Evolutionary conservation across 2,888 invertebrate genomes (phyloP).

Genomic region (Phrixothrix hirtus): DNA sequence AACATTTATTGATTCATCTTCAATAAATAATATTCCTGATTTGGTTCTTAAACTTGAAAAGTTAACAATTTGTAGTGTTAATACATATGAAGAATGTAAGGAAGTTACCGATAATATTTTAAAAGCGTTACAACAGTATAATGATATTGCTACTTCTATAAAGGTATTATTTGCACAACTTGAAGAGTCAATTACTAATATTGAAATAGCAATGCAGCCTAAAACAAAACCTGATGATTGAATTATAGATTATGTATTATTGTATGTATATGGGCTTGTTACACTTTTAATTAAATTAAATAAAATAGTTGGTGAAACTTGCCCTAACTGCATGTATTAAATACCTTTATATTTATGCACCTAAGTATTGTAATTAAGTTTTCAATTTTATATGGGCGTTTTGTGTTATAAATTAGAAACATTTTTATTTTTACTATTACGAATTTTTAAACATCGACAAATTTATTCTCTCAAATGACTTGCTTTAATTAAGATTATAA

Average conservation of each 20-base stretch:
- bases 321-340: too few relatives aligned
- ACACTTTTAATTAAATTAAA: too few relatives aligned
- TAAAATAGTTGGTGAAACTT: too few relatives aligned
- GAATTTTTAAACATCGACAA: too few relatives aligned
- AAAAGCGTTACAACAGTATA: slow-evolving; percentile 56
- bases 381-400: too few relatives aligned
- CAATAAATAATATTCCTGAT: slow-evolving; percentile 54
- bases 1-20: slow-evolving; percentile 54
- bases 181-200: slow-evolving; percentile 54
- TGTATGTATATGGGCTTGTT: neutral
- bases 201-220: slow-evolving; percentile 52
- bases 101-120: slow-evolving; percentile 52
- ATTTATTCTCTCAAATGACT: too few relatives aligned
- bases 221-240: slow-evolving; percentile 10
- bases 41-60: slow-evolving; percentile 54
- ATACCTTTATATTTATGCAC: too few relatives aligned
- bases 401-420: too few relatives aligned
- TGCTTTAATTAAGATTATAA: too few relatives aligned
- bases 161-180: slow-evolving; percentile 56
- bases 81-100: slow-evolving; percentile 53
- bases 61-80: slow-evolving; percentile 52
- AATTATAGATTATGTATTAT: neutral
- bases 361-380: too few relatives aligned
- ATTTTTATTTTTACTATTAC: too few relatives aligned
- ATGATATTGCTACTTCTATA: slow-evolving; percentile 57